Evolutionary conservation across 1,140 invertebrate genomes (phyloP).

Genomic region (Bombus soroeensis): DNA sequence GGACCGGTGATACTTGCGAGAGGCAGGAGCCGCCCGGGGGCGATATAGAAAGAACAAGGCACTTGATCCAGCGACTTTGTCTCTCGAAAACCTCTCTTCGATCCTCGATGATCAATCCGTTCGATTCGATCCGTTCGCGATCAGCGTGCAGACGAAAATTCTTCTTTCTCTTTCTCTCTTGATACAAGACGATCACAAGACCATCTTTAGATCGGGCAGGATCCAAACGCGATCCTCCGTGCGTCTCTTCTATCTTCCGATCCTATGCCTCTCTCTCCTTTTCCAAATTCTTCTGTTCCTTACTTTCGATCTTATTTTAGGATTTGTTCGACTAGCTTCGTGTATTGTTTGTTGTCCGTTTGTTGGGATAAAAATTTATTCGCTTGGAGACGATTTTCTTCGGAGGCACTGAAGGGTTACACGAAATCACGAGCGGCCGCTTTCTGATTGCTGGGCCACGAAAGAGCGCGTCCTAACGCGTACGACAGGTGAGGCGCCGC

Average conservation of each 20-base stretch:
- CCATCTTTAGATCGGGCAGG: background rate
- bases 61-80: constrained; percentile 41
- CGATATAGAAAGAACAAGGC: constrained; percentile 53
- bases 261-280: no score
- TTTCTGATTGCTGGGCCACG: constrained; percentile 30
- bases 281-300: background rate
- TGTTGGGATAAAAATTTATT: background rate
- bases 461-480: constrained; percentile 58
- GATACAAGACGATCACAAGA: background rate
- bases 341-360: background rate
- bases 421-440: constrained; percentile 25
- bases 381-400: background rate
- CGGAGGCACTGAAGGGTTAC: constrained; percentile 21
- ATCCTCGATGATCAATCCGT: constrained; percentile 11
- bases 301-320: background rate
- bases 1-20: constrained; percentile 30
- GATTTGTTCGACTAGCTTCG: background rate
- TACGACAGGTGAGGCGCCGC: constrained; percentile 75
- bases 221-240: background rate
- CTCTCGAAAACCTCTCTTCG: background rate
- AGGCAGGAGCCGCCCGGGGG: constrained; percentile 30
- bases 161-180: no score
- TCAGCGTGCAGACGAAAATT: background rate
- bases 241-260: background rate
- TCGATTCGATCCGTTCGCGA: background rate